phyloP scores from a whole-genome alignment of 2,113 vertebrate genomes.

The Nipponia nippon region DNA sequence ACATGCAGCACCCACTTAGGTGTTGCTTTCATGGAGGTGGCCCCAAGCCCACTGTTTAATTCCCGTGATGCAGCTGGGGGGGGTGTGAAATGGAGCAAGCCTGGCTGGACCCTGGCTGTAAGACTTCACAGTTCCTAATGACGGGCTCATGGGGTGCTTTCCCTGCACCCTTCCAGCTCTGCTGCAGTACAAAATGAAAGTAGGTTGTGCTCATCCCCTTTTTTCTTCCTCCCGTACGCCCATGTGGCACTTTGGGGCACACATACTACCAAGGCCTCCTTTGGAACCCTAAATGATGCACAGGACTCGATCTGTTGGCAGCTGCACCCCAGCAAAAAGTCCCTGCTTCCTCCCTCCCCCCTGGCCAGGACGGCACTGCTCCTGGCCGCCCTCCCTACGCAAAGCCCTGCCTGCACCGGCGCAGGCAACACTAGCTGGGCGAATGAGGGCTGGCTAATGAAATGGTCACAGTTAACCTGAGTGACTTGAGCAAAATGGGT shows the following conservation, averaged over 20 bases:
- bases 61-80: background rate
- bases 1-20: background rate
- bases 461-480: background rate
- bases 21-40: background rate
- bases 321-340: background rate
- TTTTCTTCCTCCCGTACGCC: background rate
- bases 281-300: background rate
- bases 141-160: background rate
- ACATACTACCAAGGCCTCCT: background rate
- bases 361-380: rapidly evolving
- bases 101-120: background rate
- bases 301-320: background rate
- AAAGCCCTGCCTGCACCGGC: background rate
- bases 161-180: background rate
- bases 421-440: background rate
- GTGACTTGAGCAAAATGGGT: background rate
- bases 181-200: background rate
- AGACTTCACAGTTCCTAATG: background rate
- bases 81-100: rapidly evolving
- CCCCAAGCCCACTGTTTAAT: background rate
- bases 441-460: background rate
- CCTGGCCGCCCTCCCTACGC: rapidly evolving
- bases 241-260: background rate
- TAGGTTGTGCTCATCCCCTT: background rate
- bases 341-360: background rate